These are phyloP conservation scores for Oostethus manadensis DNA, from an alignment of 2,113 vertebrate genomes.

Conservation along the genomic window DNA sequence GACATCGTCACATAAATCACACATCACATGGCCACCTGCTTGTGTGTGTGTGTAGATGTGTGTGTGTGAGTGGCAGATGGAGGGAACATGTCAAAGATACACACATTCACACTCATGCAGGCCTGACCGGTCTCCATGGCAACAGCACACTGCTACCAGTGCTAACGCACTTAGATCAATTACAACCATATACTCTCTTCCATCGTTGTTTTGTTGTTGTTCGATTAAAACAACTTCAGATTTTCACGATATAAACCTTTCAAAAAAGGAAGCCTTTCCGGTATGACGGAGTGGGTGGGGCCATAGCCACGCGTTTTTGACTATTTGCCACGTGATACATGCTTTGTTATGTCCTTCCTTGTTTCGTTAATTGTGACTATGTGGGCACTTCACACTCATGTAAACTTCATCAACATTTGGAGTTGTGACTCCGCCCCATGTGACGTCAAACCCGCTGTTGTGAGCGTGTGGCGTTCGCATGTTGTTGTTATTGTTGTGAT, in stretches of 20 bases:
- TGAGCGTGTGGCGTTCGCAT: not conserved
- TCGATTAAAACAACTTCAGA: not conserved
- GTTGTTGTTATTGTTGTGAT: not conserved
- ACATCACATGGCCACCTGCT: not conserved
- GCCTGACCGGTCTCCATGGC: constrained; percentile 44
- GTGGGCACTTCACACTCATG: no score
- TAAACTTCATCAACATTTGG: no score
- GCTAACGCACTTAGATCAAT: constrained; percentile 13
- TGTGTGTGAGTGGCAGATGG: constrained; percentile 36
- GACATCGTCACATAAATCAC: not conserved
- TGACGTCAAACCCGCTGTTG: no score
- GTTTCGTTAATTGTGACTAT: no score
- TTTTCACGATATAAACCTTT: no score
- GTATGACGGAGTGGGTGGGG: no score
- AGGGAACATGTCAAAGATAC: constrained; percentile 25
- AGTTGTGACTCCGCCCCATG: no score
- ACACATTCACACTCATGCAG: constrained; percentile 11
- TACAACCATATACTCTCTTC: not conserved
- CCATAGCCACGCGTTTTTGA: no score
- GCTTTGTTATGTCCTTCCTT: no score
- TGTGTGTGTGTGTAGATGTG: not conserved
- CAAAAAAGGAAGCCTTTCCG: no score
- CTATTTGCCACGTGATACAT: no score
- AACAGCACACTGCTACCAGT: constrained; percentile 53
- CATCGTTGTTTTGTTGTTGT: not conserved